A percentile compares a stretch with the other conserved stretches of the same genome.
Conservation (phyloP, 2,797 vertebrate genomes). For the Mareca penelope region DNA sequence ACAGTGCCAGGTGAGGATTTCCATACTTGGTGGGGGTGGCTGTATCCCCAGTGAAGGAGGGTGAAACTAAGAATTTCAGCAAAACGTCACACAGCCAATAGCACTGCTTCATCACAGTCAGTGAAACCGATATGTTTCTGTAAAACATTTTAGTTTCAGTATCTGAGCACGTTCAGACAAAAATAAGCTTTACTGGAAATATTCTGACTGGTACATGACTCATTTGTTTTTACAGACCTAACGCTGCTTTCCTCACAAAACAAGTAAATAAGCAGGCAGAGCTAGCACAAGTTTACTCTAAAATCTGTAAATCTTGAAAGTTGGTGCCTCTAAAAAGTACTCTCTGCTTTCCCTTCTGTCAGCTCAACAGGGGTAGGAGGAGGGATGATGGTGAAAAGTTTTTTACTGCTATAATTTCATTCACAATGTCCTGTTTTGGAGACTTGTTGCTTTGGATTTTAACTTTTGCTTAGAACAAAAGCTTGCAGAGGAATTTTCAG, state of each 20-base stretch:
- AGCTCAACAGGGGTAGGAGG: neutral
- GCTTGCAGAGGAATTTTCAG: neutral
- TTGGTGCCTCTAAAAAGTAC: neutral
- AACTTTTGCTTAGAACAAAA: neutral
- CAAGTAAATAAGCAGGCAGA: neutral
- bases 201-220: slow-evolving; percentile 30
- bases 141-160: slow-evolving; percentile 22
- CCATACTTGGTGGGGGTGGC: neutral
- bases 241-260: neutral
- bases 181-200: slow-evolving; percentile 42
- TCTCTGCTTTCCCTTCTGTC: neutral
- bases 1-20: neutral
- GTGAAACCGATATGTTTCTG: slow-evolving; percentile 5
- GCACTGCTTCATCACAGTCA: neutral
- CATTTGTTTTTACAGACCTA: slow-evolving; percentile 15
- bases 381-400: neutral
- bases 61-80: neutral
- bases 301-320: neutral
- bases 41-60: neutral
- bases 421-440: neutral
- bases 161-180: neutral
- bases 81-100: neutral
- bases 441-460: neutral
- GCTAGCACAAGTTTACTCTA: neutral
- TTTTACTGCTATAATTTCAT: neutral